phyloP scores from a whole-genome alignment of 2,113 vertebrate genomes.

The Myotis yumanensis region DNA sequence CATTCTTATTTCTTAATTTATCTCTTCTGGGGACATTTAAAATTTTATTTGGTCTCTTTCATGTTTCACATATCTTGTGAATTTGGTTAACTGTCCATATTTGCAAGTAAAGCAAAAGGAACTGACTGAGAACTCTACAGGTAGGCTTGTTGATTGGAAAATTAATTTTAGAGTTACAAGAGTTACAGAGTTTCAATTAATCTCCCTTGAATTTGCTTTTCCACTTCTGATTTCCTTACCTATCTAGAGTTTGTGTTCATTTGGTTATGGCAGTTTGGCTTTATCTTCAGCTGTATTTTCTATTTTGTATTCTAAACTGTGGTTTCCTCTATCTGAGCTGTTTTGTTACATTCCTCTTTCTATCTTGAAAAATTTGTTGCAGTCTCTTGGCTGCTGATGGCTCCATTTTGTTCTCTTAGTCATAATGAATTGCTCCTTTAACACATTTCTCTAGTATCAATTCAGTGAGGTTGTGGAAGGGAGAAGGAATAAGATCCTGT shows the following conservation, averaged over 20 bases:
- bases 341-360: not conserved
- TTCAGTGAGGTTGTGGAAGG: not conserved
- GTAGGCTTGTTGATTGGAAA: not conserved
- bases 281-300: not conserved
- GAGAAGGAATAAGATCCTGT: not conserved
- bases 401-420: not conserved
- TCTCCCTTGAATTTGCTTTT: not conserved
- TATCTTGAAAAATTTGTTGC: not conserved
- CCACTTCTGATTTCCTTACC: not conserved
- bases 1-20: conserved; percentile 18
- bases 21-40: not conserved
- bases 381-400: not conserved
- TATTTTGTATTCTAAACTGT: not conserved
- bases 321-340: not conserved
- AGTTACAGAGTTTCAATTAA: not conserved
- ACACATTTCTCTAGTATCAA: not conserved
- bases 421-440: not conserved
- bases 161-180: not conserved
- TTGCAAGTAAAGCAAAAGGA: not conserved
- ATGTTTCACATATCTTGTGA: conserved; percentile 5
- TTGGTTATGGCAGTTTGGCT: not conserved
- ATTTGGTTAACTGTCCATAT: not conserved
- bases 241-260: not conserved
- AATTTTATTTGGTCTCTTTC: conserved; percentile 36
- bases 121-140: not conserved